Evolutionary conservation across 92 coral and sea anemone genomes (phyloP).

Genomic region (Zoanthus sociatus): DNA sequence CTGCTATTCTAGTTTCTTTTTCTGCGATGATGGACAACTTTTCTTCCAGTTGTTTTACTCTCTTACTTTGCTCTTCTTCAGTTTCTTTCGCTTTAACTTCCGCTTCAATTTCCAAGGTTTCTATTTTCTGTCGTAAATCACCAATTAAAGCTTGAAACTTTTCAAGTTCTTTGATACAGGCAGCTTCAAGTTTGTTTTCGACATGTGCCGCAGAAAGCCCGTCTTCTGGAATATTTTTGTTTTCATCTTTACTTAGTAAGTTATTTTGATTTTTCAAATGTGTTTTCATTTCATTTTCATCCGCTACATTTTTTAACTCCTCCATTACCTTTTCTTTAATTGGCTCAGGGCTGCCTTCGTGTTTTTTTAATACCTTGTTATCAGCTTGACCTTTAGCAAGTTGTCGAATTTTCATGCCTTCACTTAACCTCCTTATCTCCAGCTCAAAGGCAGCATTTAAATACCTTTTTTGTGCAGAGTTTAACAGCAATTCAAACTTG

Average conservation of each 20-base stretch:
- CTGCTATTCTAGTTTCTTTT: too few relatives aligned
- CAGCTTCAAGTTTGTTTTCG: slow-evolving; percentile 26
- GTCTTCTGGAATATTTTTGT: slow-evolving; percentile 7
- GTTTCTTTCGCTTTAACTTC: slow-evolving; percentile 19
- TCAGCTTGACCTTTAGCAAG: slow-evolving; percentile 15
- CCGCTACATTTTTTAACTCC: background rate
- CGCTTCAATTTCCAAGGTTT: slow-evolving; percentile 49
- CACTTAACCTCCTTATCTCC: background rate
- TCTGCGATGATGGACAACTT: too few relatives aligned
- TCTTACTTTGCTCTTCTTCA: too few relatives aligned
- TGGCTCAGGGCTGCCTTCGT: slow-evolving; percentile 7
- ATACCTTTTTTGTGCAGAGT: slow-evolving; percentile 58
- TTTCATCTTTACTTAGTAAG: background rate
- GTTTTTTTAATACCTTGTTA: slow-evolving; percentile 17
- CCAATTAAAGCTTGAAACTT: slow-evolving; percentile 57
- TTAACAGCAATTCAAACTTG: slow-evolving; percentile 48
- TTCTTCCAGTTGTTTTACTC: too few relatives aligned
- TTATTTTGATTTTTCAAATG: background rate
- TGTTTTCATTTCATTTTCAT: slow-evolving; percentile 40
- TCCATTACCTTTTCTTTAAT: slow-evolving; percentile 19
- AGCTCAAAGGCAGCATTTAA: slow-evolving; percentile 42
- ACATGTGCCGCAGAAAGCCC: background rate
- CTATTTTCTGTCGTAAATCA: slow-evolving; percentile 58
- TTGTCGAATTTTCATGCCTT: background rate
- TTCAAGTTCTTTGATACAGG: slow-evolving; percentile 54